Evolutionary conservation across 1,140 invertebrate genomes (phyloP), one percentile per base, ranked within the genome.

Genomic region (Pseudomyrmex dendroicus): DNA sequence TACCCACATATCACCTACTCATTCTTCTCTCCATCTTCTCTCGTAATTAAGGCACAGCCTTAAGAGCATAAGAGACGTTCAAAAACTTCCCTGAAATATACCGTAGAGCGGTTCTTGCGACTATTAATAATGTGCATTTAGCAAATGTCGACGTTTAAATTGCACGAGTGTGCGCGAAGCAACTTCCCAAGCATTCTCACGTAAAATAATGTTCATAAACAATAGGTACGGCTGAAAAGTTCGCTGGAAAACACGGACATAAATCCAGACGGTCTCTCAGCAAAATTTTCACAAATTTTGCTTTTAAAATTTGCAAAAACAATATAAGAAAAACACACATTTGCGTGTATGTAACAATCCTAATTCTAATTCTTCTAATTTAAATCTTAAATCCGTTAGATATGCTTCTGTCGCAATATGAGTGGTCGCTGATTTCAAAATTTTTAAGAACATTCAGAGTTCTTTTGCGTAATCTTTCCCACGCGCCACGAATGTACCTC

Each of bases 181-280:
- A 62, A 82, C 20, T 86, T 86, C 50, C 59, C 52, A 35, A 52
- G 64, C 57, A n/a, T 85, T 82, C 87, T 84, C 82, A 89, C 77
- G 83, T 84, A 48, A 57, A 46, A 56, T 67, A 54, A 68, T 50
- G 7, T n/a, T 15, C 7, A 2, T 5, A 54, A 35, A 73, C 25
- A 46, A 48, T 25, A n/a, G n/a, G n/a, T n/a, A 70, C 17, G 9
- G 68, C 67, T 17, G 20, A 35, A 25, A 46, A 59, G 9, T 3
- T 78, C 1, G 44, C 44, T 35, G n/a, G 15, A 63, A 1, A 35
- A 63, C 44, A 35, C 22, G 46, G 25, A 12, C 10, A 1, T 61
- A 46, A 44, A 25, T 50, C 13, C 15, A 48, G 13, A 44, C 8
- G 22, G n/a, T 12, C 22, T 13, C 2, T 0, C 12, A 48, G 22